Evolutionary conservation across 2,797 vertebrate species (phyloP), one percentile per base, ranked within the genome.

Genomic region (Cercopithecus neglectus): DNA sequence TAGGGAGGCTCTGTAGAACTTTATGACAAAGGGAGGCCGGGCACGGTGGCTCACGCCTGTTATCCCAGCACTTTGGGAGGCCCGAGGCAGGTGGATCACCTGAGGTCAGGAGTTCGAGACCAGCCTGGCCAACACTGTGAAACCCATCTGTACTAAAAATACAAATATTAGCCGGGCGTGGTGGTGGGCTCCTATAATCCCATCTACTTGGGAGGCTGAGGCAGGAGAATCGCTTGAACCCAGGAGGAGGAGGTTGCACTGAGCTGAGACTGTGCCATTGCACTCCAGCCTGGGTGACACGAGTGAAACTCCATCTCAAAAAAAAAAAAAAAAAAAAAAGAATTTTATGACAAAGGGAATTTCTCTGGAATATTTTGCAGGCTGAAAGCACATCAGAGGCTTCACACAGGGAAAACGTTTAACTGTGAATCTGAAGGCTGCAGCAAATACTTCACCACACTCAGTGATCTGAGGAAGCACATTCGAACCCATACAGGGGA

Each of bases 381-480:
- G 98, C 99, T 99, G 97, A 99, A 99, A 99, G 99, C 99, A 98
- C 99, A 99, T 98, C 99, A 99, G 99, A 99, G 99, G 98, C 99
- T 99, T 98, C 99, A 99, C 99, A 99, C 99, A 93, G 99, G 99
- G 98, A 99, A 99, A 98, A 99, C 99, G 0, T 99, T 99, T 99
- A 99, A 99, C 99, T 99, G 99, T 99, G 99, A 99, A 99, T 99
- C 99, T 4, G 99, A 99, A 98, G 99, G 99, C 98, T 99, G 99
- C 99, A 99, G 99, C 98, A 99, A 99, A 98, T 99, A 99, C 99
- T 99, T 99, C 98, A 99, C 99, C 93, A 99, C 99, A 24, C 99
- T 99, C 98, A 99, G 99, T 30, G 99, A 99, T 98, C 99, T 99
- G 99, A 99, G 99, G 99, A 99, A 99, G 99, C 99, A 99, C 99